Conservation (phyloP, 2,888 invertebrate species). For the Sinelater perroti region DNA sequence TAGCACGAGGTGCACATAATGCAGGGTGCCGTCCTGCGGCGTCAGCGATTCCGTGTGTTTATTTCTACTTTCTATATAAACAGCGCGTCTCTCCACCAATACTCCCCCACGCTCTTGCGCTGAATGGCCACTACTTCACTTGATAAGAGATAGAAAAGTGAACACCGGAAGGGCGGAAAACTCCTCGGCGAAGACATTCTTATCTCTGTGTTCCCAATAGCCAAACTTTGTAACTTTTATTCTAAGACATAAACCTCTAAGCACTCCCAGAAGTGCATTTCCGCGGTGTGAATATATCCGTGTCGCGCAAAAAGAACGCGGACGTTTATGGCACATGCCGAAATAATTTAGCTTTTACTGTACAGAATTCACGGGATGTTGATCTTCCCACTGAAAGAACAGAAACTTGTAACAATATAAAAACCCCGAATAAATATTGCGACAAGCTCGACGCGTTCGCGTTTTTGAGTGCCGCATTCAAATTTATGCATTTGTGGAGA, state of each 20-base stretch:
- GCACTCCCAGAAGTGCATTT: constrained; percentile 41
- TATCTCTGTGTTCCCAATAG: constrained; percentile 38
- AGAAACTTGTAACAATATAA: too few species aligned
- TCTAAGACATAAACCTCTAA: constrained; percentile 38
- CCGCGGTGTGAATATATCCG: constrained; percentile 42
- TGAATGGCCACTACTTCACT: constrained; percentile 9
- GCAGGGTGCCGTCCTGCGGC: background rate
- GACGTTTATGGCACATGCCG: constrained; percentile 40
- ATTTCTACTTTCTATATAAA: constrained; percentile 22
- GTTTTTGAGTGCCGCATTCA: too few species aligned
- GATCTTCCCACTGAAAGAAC: constrained; percentile 15
- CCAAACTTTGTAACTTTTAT: constrained; percentile 39
- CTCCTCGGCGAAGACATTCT: constrained; percentile 30
- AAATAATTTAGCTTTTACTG: constrained; percentile 40
- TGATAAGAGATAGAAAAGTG: constrained; percentile 33
- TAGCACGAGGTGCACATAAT: background rate
- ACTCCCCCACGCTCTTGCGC: constrained; percentile 1
- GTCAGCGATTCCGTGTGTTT: constrained; percentile 19
- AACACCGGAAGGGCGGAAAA: constrained; percentile 33
- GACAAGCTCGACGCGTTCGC: too few species aligned
- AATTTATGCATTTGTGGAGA: too few species aligned
- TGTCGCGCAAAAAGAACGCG: constrained; percentile 38
- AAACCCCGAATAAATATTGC: too few species aligned
- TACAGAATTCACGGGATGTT: constrained; percentile 14
- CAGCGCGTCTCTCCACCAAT: constrained; percentile 15